phyloP scores from a whole-genome alignment of 2,888 invertebrate species.

The Drosophila barbarae region DNA sequence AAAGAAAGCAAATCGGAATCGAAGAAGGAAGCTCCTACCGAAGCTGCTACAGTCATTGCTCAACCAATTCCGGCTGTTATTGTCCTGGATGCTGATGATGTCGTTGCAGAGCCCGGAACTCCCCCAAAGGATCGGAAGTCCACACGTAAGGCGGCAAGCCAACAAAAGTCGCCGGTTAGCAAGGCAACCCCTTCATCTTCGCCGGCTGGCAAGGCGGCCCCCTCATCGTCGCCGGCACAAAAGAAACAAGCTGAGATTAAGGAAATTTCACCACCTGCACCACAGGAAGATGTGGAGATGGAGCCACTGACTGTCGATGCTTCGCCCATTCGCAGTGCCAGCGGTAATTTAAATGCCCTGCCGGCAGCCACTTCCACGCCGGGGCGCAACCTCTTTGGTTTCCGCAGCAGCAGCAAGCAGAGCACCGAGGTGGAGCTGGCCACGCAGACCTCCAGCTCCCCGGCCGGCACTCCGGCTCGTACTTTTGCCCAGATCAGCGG shows the following conservation, averaged over 20 bases:
- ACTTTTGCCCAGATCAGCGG: slow-evolving; percentile 75
- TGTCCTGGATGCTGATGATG: not conserved
- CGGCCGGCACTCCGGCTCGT: slow-evolving; percentile 55
- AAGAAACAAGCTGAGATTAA: not conserved
- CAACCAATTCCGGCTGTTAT: slow-evolving; percentile 3
- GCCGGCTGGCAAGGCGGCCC: slow-evolving; percentile 35
- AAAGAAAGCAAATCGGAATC: not conserved
- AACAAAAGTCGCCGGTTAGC: slow-evolving; percentile 33
- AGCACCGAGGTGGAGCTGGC: slow-evolving; percentile 62
- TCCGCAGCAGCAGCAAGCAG: slow-evolving; percentile 53
- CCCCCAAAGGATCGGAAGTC: slow-evolving; percentile 63
- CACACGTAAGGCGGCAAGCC: slow-evolving; percentile 39
- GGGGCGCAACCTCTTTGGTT: slow-evolving; percentile 69
- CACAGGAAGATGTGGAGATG: slow-evolving; percentile 74
- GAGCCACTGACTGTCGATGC: slow-evolving; percentile 63
- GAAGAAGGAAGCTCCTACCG: slow-evolving; percentile 1
- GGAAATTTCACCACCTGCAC: not conserved
- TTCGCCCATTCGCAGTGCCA: slow-evolving; percentile 59
- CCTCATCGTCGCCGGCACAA: slow-evolving; percentile 5
- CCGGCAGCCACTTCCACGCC: slow-evolving; percentile 76
- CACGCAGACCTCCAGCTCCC: slow-evolving; percentile 52
- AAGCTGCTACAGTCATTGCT: slow-evolving; percentile 1
- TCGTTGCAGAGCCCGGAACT: slow-evolving; percentile 26
- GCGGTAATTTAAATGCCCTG: slow-evolving; percentile 10
- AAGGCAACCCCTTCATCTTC: slow-evolving; percentile 7